These are phyloP conservation scores for Chiridota heheva DNA, from an alignment of 35 echinoderm and acorn worm species.

Conservation along the genomic window DNA sequence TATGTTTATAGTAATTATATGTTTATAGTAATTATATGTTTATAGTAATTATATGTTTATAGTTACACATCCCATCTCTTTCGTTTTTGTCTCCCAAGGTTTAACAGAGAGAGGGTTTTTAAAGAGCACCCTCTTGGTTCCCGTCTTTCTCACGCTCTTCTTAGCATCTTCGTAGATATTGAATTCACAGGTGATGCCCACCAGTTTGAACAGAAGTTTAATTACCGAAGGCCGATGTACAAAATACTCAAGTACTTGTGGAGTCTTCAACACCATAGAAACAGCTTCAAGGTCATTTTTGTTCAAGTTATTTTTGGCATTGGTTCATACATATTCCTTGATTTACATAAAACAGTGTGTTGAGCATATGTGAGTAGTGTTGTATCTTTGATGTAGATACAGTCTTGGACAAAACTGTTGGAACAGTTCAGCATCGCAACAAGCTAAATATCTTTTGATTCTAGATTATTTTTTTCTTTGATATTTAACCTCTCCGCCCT, in stretches of 20 bases:
- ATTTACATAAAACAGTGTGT: too few species aligned
- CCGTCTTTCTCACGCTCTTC: conserved; percentile 59
- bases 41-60: too few species aligned
- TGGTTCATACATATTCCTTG: background rate
- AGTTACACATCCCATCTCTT: background rate
- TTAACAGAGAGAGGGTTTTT: conserved; percentile 73
- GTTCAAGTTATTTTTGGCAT: background rate
- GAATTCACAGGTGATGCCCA: conserved; percentile 93
- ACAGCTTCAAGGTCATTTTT: conserved; percentile 79
- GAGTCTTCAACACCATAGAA: conserved; percentile 66
- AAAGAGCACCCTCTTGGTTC: conserved; percentile 65
- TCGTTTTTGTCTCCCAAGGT: too few species aligned
- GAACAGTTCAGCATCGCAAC: too few species aligned
- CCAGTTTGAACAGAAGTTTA: conserved; percentile 99
- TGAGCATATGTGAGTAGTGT: too few species aligned
- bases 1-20: too few species aligned
- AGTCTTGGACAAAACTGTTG: too few species aligned
- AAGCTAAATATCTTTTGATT: too few species aligned
- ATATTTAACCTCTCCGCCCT: too few species aligned
- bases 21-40: background rate
- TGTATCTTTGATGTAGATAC: too few species aligned
- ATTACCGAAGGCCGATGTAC: conserved; percentile 97
- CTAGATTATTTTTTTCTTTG: too few species aligned
- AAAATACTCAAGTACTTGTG: conserved; percentile 79
- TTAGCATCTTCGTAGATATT: conserved; percentile 91